phyloP scores from a whole-genome alignment of 1,140 invertebrate species.

The Laupala kohalensis region DNA sequence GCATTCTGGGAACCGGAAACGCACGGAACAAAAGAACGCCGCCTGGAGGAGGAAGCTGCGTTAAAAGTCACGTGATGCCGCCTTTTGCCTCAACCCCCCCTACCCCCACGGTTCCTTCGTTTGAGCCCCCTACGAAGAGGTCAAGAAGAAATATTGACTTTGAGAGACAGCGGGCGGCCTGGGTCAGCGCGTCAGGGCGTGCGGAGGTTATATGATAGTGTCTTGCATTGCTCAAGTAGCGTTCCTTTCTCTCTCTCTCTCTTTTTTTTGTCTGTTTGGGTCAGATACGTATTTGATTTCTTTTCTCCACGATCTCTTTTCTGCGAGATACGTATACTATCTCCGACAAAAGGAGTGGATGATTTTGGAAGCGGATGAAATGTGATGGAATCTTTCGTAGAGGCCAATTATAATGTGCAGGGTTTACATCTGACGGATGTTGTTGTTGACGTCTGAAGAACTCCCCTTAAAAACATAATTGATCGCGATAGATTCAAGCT shows the following conservation, averaged over 20 bases:
- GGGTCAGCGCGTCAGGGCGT: background rate
- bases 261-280: background rate
- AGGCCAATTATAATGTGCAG: too few species aligned
- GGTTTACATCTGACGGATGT: too few species aligned
- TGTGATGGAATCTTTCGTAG: too few species aligned
- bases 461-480: too few species aligned
- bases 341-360: too few species aligned
- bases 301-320: too few species aligned
- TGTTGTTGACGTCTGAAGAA: too few species aligned
- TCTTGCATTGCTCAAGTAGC: background rate
- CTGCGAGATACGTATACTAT: too few species aligned
- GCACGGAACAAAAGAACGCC: background rate
- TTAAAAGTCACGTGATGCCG: background rate
- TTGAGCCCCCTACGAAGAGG: background rate
- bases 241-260: background rate
- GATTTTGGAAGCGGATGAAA: too few species aligned
- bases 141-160: background rate
- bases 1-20: background rate
- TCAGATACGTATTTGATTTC: background rate
- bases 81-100: too few species aligned
- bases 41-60: background rate
- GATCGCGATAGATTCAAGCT: too few species aligned
- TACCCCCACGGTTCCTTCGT: too few species aligned
- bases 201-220: background rate
- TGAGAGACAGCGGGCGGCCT: background rate